Evolutionary conservation across 1,140 invertebrate species (phyloP).

Genomic region (Anastrepha obliqua): DNA sequence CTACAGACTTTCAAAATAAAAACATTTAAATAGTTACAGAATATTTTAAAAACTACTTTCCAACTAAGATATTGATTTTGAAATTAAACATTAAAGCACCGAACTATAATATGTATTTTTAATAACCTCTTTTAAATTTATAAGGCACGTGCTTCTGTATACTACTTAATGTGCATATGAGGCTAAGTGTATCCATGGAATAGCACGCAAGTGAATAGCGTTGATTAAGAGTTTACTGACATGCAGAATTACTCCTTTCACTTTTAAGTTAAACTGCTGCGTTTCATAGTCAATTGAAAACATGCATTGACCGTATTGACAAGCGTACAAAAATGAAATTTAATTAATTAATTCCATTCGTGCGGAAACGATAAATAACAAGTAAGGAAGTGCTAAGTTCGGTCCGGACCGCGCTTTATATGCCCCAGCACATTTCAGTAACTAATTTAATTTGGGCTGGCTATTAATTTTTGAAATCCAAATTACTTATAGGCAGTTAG

Average conservation of each 20-base stretch:
- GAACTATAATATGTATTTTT: too few relatives aligned
- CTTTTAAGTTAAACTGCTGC: constrained; percentile 8
- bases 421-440: not conserved
- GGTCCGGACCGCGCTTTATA: not conserved
- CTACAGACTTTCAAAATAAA: too few relatives aligned
- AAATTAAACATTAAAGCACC: too few relatives aligned
- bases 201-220: not conserved
- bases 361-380: not conserved
- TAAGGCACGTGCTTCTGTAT: too few relatives aligned
- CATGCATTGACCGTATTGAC: not conserved
- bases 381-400: not conserved
- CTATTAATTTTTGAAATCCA: too few relatives aligned
- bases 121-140: too few relatives aligned
- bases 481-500: too few relatives aligned
- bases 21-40: too few relatives aligned
- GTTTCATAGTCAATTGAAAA: not conserved
- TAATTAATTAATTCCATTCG: not conserved
- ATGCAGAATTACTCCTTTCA: constrained; percentile 31
- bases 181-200: not conserved
- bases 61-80: too few relatives aligned
- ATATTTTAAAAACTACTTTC: too few relatives aligned
- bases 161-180: not conserved
- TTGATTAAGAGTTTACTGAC: not conserved
- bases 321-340: not conserved
- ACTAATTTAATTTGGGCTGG: too few relatives aligned